Percentiles rank a stretch among this genome's conserved stretches.
Conservation (phyloP, 2,113 vertebrate genomes). For the Gobiocypris rarus region DNA sequence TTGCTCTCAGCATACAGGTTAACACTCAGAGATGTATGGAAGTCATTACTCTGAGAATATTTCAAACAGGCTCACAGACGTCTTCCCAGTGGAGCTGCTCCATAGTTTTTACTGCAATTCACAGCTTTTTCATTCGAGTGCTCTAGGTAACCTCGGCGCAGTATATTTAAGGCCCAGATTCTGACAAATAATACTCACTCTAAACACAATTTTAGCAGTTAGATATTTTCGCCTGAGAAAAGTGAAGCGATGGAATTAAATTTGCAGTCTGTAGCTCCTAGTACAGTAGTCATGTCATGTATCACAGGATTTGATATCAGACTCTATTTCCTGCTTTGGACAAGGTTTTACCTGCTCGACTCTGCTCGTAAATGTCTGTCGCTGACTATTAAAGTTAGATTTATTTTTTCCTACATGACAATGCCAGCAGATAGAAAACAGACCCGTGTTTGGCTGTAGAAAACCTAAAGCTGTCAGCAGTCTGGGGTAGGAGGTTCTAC, state of each 20-base stretch:
- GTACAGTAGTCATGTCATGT: constrained; percentile 17
- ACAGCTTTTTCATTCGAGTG: constrained; percentile 20
- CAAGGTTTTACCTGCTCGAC: constrained; percentile 48
- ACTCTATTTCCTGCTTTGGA: constrained; percentile 41
- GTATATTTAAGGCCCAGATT: background rate
- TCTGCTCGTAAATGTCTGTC: constrained; percentile 48
- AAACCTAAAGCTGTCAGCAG: constrained; percentile 29
- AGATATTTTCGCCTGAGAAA: background rate
- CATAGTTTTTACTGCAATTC: constrained; percentile 16
- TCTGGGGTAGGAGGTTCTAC: background rate
- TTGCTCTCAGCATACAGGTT: background rate
- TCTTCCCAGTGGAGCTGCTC: background rate
- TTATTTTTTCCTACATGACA: constrained; percentile 43
- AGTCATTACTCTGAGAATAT: constrained; percentile 28
- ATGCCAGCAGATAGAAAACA: constrained; percentile 38
- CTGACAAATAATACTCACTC: background rate
- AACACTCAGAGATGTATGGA: constrained; percentile 7
- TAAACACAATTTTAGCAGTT: background rate
- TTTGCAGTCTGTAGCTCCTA: background rate
- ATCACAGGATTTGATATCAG: constrained; percentile 37
- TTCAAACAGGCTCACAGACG: constrained; percentile 8
- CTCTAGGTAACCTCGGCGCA: background rate
- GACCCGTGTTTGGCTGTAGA: constrained; percentile 21
- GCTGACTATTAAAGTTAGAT: constrained; percentile 57
- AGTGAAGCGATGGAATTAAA: background rate